Percentiles rank a stretch among this genome's conserved stretches.
phyloP scores from a whole-genome alignment of 2,113 vertebrate species.

The Psilopsiagon aurifrons region DNA sequence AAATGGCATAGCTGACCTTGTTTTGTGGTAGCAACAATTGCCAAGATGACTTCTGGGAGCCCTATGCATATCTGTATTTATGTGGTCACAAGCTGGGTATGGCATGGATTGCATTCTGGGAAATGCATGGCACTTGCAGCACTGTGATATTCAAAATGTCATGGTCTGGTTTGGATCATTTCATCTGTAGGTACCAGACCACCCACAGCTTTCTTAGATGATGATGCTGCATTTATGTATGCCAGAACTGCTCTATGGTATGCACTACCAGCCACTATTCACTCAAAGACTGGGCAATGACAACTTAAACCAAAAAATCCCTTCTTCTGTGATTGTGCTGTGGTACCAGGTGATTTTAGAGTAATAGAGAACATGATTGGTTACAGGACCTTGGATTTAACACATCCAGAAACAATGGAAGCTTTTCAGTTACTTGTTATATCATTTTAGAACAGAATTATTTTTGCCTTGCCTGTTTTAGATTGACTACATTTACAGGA shows the following conservation, averaged over 20 bases:
- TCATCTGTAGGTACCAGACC: neutral
- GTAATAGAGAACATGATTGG: neutral
- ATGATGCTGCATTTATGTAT: neutral
- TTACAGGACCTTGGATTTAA: neutral
- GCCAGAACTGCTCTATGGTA: neutral
- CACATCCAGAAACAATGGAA: neutral
- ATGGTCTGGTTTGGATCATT: neutral
- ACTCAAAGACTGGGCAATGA: neutral
- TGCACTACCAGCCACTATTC: neutral
- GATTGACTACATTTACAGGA: neutral
- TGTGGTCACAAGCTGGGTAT: neutral
- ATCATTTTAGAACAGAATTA: neutral
- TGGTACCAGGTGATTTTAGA: neutral
- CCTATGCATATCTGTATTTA: neutral
- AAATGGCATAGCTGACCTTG: neutral
- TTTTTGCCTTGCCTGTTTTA: constrained; percentile 17
- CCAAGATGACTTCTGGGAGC: neutral
- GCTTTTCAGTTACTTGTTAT: neutral
- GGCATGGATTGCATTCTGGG: neutral
- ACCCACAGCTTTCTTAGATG: neutral
- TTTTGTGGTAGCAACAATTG: neutral
- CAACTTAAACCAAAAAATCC: neutral
- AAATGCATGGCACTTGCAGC: rapidly evolving
- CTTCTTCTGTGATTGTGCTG: neutral
- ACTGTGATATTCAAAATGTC: neutral